Evolutionary conservation across 2,113 vertebrate species (phyloP).

Genomic region (Antigone vipio): DNA sequence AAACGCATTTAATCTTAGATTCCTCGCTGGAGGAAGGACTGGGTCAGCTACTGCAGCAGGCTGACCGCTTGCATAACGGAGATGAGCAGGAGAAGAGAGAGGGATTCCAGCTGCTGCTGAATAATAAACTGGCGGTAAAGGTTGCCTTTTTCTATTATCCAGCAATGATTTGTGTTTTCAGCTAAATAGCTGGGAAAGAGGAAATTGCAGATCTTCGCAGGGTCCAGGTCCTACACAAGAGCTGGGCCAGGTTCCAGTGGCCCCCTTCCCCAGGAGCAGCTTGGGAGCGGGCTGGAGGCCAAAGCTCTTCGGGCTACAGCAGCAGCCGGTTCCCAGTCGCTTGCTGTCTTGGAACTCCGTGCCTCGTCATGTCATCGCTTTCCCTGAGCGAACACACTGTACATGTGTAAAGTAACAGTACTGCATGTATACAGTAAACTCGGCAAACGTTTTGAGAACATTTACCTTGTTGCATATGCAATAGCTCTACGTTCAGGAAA

Average conservation of each 20-base stretch:
- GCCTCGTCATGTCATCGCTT: not conserved
- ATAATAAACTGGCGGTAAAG: slow-evolving; percentile 84
- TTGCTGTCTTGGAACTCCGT: not conserved
- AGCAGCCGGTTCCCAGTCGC: not conserved
- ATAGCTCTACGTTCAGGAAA: accelerated
- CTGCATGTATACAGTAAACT: accelerated
- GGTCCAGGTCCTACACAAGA: not conserved
- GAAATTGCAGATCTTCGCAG: not conserved
- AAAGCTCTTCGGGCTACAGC: not conserved
- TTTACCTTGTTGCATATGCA: accelerated
- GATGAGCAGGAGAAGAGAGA: slow-evolving; percentile 75
- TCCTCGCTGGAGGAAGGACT: slow-evolving; percentile 72
- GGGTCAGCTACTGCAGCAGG: slow-evolving; percentile 82
- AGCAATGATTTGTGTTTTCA: not conserved
- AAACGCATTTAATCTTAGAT: not conserved
- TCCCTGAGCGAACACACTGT: not conserved
- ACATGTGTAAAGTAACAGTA: not conserved
- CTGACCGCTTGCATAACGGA: slow-evolving; percentile 82
- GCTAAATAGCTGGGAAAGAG: not conserved
- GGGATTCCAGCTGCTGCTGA: slow-evolving; percentile 85
- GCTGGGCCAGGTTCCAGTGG: not conserved
- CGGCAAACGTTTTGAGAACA: accelerated
- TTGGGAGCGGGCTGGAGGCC: not conserved
- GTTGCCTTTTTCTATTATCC: not conserved
- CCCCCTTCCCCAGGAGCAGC: not conserved